Conservation (phyloP, 2,888 invertebrate species). For the Drosophila sordidapex region DNA sequence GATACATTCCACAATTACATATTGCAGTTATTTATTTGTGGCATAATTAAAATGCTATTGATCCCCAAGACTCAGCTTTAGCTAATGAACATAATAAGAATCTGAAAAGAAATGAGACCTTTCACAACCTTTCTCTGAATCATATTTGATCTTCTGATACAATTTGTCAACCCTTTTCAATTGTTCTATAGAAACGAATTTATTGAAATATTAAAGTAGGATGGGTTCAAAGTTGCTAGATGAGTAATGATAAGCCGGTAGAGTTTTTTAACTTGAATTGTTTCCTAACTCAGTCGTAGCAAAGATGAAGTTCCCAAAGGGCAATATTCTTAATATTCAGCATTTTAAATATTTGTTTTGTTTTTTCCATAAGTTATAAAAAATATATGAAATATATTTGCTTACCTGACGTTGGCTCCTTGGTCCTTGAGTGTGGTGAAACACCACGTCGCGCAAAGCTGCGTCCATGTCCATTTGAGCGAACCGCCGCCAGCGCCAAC, state of each 20-base stretch:
- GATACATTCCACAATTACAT: background rate
- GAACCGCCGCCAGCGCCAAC: conserved; percentile 77
- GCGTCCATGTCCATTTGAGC: conserved; percentile 66
- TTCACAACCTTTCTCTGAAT: background rate
- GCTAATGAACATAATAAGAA: background rate
- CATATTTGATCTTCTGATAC: background rate
- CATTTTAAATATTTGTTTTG: background rate
- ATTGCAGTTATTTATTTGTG: background rate
- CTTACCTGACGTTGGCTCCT: conserved; percentile 56
- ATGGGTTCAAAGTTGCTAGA: background rate
- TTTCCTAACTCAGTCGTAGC: background rate
- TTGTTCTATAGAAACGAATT: background rate
- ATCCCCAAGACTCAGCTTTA: background rate
- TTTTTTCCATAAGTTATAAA: background rate
- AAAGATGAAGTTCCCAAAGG: background rate
- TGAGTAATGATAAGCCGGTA: background rate
- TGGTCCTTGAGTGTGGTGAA: conserved; percentile 51
- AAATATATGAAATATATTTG: background rate
- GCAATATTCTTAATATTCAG: background rate
- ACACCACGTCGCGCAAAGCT: conserved; percentile 58
- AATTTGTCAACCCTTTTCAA: background rate
- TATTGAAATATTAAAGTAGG: background rate
- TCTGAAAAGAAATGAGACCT: background rate
- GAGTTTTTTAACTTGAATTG: background rate
- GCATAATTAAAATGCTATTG: background rate